phyloP scores from a whole-genome alignment of 2,113 vertebrate species.

The Salvelinus namaycush region DNA sequence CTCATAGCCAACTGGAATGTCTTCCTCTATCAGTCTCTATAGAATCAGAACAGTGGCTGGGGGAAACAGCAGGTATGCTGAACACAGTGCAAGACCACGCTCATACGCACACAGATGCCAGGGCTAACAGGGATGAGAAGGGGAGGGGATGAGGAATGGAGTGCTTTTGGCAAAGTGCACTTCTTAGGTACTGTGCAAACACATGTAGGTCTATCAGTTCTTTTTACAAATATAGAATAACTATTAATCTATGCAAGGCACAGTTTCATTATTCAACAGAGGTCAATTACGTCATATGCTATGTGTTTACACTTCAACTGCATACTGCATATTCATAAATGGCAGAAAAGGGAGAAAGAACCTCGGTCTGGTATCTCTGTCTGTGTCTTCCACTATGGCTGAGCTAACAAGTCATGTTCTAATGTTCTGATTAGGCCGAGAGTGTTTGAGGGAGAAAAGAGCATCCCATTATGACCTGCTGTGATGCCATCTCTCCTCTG shows the following conservation, averaged over 20 bases:
- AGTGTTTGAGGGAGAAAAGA: constrained; percentile 47
- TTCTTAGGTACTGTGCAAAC: background rate
- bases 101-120: constrained; percentile 36
- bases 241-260: too few relatives aligned
- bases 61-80: constrained; percentile 51
- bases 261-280: too few relatives aligned
- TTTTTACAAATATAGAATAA: too few relatives aligned
- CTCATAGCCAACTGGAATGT: constrained; percentile 63
- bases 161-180: constrained; percentile 9
- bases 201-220: background rate
- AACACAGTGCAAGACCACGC: constrained; percentile 60
- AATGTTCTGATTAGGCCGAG: constrained; percentile 25
- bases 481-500: constrained; percentile 63
- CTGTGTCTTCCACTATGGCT: background rate
- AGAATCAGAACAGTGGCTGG: constrained; percentile 36
- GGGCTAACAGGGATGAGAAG: constrained; percentile 26
- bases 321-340: too few relatives aligned
- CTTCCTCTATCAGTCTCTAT: constrained; percentile 40
- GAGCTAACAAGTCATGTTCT: too few relatives aligned
- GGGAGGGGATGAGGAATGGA: constrained; percentile 16
- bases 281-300: too few relatives aligned
- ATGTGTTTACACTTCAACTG: background rate
- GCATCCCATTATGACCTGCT: constrained; percentile 59
- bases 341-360: too few relatives aligned
- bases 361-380: background rate